Percentiles rank a stretch among this genome's conserved stretches.
These are phyloP conservation scores for Glaucopsyche alexis DNA, from an alignment of 2,888 invertebrate species.

Conservation along the genomic window DNA sequence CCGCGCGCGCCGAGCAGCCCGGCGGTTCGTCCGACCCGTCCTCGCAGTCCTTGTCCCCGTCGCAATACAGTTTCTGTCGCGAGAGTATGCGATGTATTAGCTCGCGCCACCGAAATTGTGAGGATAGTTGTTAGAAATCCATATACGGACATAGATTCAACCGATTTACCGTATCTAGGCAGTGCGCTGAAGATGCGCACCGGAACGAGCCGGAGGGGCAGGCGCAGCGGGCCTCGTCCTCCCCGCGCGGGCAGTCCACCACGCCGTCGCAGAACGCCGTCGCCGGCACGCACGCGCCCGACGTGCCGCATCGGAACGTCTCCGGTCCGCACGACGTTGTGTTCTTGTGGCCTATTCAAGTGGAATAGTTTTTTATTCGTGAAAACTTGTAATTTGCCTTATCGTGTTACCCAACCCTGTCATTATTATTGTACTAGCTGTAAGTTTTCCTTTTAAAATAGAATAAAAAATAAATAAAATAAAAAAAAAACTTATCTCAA, in stretches of 20 bases:
- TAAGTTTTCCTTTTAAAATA: too few relatives aligned
- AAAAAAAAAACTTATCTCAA: too few relatives aligned
- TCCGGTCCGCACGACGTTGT: slow-evolving; percentile 78
- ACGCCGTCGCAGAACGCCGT: slow-evolving; percentile 85
- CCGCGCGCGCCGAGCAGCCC: slow-evolving; percentile 46
- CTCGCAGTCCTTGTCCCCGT: slow-evolving; percentile 84
- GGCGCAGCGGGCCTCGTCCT: slow-evolving; percentile 78
- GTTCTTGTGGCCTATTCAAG: slow-evolving; percentile 56
- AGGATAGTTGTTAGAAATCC: too few relatives aligned
- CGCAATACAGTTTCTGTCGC: slow-evolving; percentile 79
- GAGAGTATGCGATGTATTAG: neutral
- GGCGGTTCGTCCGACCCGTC: slow-evolving; percentile 86
- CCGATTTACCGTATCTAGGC: slow-evolving; percentile 38
- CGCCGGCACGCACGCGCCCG: slow-evolving; percentile 82
- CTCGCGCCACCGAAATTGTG: too few relatives aligned
- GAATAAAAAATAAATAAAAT: too few relatives aligned
- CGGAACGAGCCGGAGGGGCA: slow-evolving; percentile 57
- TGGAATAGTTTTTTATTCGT: neutral
- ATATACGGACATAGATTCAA: neutral
- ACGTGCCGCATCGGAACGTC: slow-evolving; percentile 82
- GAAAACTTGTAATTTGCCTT: neutral
- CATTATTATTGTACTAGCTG: too few relatives aligned
- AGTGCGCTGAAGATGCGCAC: slow-evolving; percentile 50
- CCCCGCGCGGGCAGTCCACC: slow-evolving; percentile 83
- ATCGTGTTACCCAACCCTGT: too few relatives aligned